phyloP scores from a whole-genome alignment of 2,113 vertebrate genomes.

The Ciconia maguari region DNA sequence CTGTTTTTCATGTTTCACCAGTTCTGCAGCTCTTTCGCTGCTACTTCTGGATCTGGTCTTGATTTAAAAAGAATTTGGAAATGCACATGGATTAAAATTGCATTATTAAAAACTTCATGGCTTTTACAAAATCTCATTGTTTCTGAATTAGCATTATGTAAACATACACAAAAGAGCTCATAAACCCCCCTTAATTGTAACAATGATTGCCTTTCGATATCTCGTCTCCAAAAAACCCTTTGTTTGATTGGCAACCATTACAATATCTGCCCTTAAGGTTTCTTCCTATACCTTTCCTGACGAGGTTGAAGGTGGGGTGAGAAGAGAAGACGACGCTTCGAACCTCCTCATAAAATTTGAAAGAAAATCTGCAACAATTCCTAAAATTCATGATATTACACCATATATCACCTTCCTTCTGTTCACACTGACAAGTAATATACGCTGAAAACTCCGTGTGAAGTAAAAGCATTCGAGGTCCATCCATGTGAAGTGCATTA shows the following conservation, averaged over 20 bases:
- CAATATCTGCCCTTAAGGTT: background rate
- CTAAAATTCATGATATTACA: background rate
- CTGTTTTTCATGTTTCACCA: background rate
- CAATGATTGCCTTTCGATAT: background rate
- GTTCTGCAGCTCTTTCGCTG: background rate
- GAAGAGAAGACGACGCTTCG: background rate
- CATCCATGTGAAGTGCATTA: background rate
- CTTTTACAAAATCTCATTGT: background rate
- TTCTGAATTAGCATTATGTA: background rate
- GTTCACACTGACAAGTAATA: background rate
- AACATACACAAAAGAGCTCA: background rate
- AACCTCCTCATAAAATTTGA: background rate
- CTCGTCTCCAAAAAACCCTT: background rate
- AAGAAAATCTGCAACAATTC: background rate
- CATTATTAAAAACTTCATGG: background rate
- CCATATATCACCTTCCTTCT: background rate
- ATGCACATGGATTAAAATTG: background rate
- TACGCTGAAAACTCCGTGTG: background rate
- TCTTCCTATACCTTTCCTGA: background rate
- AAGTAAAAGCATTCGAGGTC: background rate
- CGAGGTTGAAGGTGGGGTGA: background rate
- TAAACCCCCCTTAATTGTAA: background rate
- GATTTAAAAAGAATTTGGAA: background rate
- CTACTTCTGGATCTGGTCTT: background rate
- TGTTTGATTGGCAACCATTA: background rate